Conservation (phyloP, 2,113 vertebrate species). For the Xerus inauris region DNA sequence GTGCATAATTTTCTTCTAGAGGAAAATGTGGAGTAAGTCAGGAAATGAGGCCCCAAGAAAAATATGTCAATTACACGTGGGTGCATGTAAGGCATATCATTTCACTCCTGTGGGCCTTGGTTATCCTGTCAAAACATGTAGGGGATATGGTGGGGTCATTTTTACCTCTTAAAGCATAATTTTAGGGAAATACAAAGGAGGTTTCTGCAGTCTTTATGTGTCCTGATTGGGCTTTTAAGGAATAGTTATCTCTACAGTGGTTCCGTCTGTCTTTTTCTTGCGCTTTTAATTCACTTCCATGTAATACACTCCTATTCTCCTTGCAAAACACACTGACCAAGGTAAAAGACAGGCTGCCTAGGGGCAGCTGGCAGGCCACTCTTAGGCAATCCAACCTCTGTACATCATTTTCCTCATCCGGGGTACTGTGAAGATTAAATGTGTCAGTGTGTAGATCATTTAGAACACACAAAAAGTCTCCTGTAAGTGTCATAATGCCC, state of each 20-base stretch:
- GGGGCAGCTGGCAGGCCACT: neutral
- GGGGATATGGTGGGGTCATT: neutral
- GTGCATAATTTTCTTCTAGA: neutral
- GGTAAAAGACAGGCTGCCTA: neutral
- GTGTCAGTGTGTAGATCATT: neutral
- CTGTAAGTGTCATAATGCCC: neutral
- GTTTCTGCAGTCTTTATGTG: neutral
- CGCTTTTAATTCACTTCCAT: neutral
- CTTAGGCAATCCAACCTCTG: neutral
- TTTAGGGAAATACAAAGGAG: neutral
- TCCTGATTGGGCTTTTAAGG: neutral
- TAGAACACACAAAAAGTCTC: neutral
- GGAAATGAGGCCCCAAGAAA: neutral
- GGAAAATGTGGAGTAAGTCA: neutral
- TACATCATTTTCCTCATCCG: neutral
- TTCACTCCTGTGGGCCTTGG: neutral
- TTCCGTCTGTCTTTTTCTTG: neutral
- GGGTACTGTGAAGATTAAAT: neutral
- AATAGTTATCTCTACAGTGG: neutral
- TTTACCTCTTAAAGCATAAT: neutral
- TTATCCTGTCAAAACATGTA: neutral
- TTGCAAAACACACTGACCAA: neutral
- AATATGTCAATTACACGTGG: neutral
- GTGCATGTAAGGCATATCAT: neutral
- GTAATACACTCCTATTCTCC: neutral